Percentiles rank a stretch among this genome's conserved stretches.
These are phyloP conservation scores for Syngnathus floridae DNA, from an alignment of 2,113 vertebrate species.

Conservation along the genomic window DNA sequence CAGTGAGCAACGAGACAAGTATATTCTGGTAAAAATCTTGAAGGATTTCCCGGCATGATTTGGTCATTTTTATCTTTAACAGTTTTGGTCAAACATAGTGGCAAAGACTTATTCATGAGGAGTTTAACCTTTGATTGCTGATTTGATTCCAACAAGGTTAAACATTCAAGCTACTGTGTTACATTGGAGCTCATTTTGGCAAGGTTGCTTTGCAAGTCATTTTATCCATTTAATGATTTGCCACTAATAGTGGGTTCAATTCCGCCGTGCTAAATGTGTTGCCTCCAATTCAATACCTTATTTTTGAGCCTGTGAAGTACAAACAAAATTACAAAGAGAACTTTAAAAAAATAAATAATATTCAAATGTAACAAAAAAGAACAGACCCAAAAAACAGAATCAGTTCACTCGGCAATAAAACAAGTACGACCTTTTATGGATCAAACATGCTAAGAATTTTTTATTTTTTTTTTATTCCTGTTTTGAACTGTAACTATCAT, in stretches of 20 bases:
- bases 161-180: slow-evolving; percentile 1
- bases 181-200: slow-evolving; percentile 8
- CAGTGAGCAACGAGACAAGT: not conserved
- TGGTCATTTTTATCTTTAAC: not conserved
- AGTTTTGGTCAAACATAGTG: not conserved
- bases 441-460: too few relatives aligned
- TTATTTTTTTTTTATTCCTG: too few relatives aligned
- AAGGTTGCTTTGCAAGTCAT: slow-evolving; percentile 3
- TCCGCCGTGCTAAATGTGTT: not conserved
- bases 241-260: not conserved
- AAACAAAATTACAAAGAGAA: not conserved
- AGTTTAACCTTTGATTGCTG: not conserved
- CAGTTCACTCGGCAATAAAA: too few relatives aligned
- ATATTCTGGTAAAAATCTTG: not conserved
- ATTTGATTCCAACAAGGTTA: slow-evolving; percentile 2
- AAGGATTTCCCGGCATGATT: not conserved
- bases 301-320: not conserved
- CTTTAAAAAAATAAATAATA: too few relatives aligned
- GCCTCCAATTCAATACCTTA: not conserved
- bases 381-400: too few relatives aligned
- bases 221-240: slow-evolving; percentile 1
- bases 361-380: too few relatives aligned
- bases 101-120: not conserved
- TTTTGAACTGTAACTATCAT: too few relatives aligned
- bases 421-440: too few relatives aligned